Evolutionary conservation across 1,140 invertebrate genomes (phyloP), one percentile per base, ranked within the genome.

Genomic region (Atta texana): DNA sequence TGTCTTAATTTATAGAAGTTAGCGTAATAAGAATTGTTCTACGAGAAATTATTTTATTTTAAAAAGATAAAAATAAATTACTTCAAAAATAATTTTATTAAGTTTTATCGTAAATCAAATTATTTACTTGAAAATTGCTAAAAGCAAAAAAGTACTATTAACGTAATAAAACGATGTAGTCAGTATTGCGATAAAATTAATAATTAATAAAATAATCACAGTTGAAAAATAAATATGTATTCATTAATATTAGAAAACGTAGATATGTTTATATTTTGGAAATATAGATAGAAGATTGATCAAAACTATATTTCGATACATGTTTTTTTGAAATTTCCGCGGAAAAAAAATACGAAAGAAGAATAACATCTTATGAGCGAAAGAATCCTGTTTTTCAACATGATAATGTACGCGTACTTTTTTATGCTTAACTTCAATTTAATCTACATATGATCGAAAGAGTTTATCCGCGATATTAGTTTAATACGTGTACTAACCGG

Each of bases 361-460:
- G n/a, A 2, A 6, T n/a, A 10, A 2, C n/a, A 6, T 61, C 8
- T 44, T 61, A 44, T 4, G 21, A 34, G 2, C 16, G 34, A n/a
- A 4, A 49, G 18, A 78, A 34, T 78, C 14, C 39, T 18, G 18
- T 78, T 78, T 78, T 78, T 51, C 59, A 18, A 5, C 14, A 31
- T 18, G 18, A 53, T 18, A 28, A 53, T n/a, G 21, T 39, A 16
- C 4, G 8, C 39, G 0, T 44, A 24, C 10, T 8, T 80, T 76
- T 82, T 57, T 21, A 59, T n/a, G 16, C 16, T 16, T 0, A 8
- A 8, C 21, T 21, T 69, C 10, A 24, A 39, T 69, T 69, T 69
- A 69, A 80, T 80, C 31, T 69, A 24, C 53, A 69, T 53, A 14
- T 3, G 49, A 69, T 80, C 77, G 31, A 24, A 86, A 80, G 34